Evolutionary conservation across 2,888 invertebrate species (phyloP), one percentile per base, ranked within the genome.

Genomic region (Hecatera dysodea): DNA sequence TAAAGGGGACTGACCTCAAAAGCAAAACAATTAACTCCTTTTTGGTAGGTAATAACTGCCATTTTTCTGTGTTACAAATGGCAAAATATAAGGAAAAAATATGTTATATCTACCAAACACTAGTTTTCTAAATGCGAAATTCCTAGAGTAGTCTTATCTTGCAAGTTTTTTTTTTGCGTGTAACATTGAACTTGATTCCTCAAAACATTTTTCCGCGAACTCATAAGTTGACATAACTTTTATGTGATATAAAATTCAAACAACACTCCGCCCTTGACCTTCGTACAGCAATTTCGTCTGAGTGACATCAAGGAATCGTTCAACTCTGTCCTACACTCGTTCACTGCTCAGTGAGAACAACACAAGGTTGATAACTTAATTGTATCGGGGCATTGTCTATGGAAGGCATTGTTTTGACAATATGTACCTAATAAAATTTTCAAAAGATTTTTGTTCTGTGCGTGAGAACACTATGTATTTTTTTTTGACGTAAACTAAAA

Each of bases 291-390:
- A 65, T 73, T 72, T 73, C 24, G 67, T 56, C 52, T 67, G 68
- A 74, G 75, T 72, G 75, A 67, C 67, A 76, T 77, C 73, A 86
- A 75, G 71, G 63, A 82, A 83, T 67, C 83, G 61, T 84, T 86
- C 80, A 86, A 74, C 87, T 84, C 64, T 48, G 69, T 72, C 50
- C 69, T 52, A 64, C 60, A 52, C 24, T 71, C 61, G 56, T 44
- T 24, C 24, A 68, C 48, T 15, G 27, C 22, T 60, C 27, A 56
- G 12, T 63, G 67, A 60, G 65, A 77, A 74, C 48, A 29, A 55
- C 36, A 33, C 59, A 75, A 78, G 70, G 66, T 69, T 67, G 62
- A 63, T 76, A 72, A 65, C 17, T 50, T 48, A 76, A 72, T 71
- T 66, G n/a, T 72, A 62, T 42, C 50, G 29, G 3, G 29, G 50